Conservation (phyloP, 2,888 invertebrate genomes). For the Cyaniris semiargus region DNA sequence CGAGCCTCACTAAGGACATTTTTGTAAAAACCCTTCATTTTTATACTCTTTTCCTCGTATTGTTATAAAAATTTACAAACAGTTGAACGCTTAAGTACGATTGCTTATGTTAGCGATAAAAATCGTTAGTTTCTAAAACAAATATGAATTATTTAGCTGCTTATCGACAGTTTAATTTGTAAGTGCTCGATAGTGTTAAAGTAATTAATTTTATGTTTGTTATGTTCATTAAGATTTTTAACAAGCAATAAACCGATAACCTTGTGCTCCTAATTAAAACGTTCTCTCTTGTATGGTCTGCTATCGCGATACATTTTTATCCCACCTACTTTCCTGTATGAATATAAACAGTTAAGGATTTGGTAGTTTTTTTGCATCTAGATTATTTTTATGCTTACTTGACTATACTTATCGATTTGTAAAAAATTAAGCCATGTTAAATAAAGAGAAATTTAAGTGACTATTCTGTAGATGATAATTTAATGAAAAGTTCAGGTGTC, state of each 20-base stretch:
- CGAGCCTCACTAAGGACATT: constrained; percentile 32
- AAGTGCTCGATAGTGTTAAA: constrained; percentile 7
- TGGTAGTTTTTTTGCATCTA: background rate
- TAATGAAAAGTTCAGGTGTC: constrained; percentile 8
- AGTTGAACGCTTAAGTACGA: background rate
- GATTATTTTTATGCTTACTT: too few species aligned
- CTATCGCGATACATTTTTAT: background rate
- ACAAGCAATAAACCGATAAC: constrained; percentile 21
- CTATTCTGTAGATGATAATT: background rate
- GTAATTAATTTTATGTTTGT: constrained; percentile 12
- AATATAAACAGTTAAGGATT: background rate
- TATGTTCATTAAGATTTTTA: constrained; percentile 28
- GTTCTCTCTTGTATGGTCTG: background rate
- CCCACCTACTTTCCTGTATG: background rate
- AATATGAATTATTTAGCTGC: background rate
- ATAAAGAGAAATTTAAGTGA: background rate
- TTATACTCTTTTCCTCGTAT: constrained; percentile 17
- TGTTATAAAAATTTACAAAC: constrained; percentile 25
- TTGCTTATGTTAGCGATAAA: background rate
- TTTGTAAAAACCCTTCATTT: constrained; percentile 28
- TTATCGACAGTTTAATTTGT: constrained; percentile 8
- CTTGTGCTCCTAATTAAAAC: constrained; percentile 7
- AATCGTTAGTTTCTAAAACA: constrained; percentile 5
- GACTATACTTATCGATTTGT: too few species aligned
- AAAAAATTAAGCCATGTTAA: too few species aligned